A percentile compares a stretch with the other conserved stretches of the same genome.
phyloP scores from a whole-genome alignment of 2,888 invertebrate species.

The Thera britannica region DNA sequence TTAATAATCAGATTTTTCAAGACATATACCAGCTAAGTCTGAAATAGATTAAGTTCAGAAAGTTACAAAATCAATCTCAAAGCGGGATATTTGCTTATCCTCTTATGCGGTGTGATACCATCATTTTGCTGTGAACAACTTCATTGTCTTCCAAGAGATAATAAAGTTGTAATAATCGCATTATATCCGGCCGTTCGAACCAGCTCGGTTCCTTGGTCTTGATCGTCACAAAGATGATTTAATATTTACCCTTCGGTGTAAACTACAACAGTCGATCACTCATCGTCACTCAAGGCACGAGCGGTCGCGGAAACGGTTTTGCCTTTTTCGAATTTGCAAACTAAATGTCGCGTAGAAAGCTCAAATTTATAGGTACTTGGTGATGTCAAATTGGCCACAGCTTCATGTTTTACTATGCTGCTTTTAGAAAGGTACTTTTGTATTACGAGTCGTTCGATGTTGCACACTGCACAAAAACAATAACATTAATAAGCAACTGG shows the following conservation, averaged over 20 bases:
- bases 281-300: not conserved
- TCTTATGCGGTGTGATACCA: not conserved
- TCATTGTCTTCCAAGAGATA: not conserved
- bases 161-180: not conserved
- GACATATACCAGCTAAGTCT: too few species aligned
- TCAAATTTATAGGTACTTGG: not conserved
- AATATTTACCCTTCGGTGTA: not conserved
- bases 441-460: conserved; percentile 6
- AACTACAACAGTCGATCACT: not conserved
- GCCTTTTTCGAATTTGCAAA: not conserved
- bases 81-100: not conserved
- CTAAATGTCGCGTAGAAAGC: conserved; percentile 9
- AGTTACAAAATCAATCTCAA: not conserved
- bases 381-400: conserved; percentile 9
- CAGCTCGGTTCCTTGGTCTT: not conserved
- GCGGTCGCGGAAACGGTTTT: not conserved
- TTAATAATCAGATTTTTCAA: too few species aligned
- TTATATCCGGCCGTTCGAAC: not conserved
- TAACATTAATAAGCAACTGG: conserved; percentile 18
- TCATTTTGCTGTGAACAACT: not conserved
- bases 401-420: conserved; percentile 14
- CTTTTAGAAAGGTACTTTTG: conserved; percentile 17
- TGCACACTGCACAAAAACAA: conserved; percentile 23
- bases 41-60: too few species aligned
- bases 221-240: not conserved